These are phyloP conservation scores for Rapana venosa DNA, from an alignment of 2,888 invertebrate genomes.

Conservation along the genomic window DNA sequence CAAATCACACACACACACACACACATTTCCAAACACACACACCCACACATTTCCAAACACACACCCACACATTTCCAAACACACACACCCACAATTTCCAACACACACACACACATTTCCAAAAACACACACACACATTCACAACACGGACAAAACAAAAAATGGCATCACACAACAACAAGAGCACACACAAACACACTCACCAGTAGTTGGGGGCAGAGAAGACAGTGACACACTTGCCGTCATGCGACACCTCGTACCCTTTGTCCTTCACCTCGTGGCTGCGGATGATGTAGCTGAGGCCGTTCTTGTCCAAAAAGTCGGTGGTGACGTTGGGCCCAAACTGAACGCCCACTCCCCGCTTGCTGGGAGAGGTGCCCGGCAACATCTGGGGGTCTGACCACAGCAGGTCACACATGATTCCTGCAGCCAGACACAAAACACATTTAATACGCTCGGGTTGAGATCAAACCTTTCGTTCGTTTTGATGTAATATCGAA, in stretches of 20 bases:
- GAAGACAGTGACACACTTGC: constrained; percentile 98
- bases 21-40: neutral
- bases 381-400: constrained; percentile 95
- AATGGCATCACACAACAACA: neutral
- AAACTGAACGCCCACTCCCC: constrained; percentile 99
- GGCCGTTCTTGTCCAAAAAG: constrained; percentile 88
- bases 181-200: constrained; percentile 41
- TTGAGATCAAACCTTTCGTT: too few species aligned
- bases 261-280: constrained; percentile 99
- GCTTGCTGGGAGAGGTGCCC: constrained; percentile 94
- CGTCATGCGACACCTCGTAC: constrained; percentile 95
- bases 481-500: too few species aligned
- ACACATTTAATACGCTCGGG: too few species aligned
- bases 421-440: constrained; percentile 80
- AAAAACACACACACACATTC: neutral
- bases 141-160: neutral
- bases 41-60: neutral
- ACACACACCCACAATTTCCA: neutral
- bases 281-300: constrained; percentile 96
- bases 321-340: constrained; percentile 96
- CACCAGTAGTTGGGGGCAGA: constrained; percentile 99
- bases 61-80: neutral
- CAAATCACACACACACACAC: neutral
- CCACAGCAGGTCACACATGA: constrained; percentile 99
- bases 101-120: neutral